Evolutionary conservation across 2,888 invertebrate species (phyloP).

Genomic region (Timema podura): DNA sequence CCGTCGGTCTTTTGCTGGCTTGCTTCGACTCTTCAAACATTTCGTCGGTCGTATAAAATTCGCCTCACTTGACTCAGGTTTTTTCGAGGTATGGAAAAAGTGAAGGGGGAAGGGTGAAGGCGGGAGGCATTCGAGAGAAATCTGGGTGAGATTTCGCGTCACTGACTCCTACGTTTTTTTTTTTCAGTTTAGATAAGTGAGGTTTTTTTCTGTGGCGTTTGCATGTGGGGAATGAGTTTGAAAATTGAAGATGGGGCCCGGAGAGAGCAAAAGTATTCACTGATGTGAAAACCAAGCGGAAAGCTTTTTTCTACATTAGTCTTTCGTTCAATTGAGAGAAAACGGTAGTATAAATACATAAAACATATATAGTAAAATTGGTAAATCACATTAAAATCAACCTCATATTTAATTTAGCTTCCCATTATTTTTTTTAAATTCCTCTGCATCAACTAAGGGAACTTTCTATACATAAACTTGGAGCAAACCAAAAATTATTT

Average conservation of each 20-base stretch:
- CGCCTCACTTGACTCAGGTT: constrained; percentile 15
- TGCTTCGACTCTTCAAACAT: constrained; percentile 17
- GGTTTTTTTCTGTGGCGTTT: constrained; percentile 12
- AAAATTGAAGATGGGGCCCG: constrained; percentile 4
- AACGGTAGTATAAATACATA: too few species aligned
- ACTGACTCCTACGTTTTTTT: constrained; percentile 10
- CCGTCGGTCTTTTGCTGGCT: constrained; percentile 15
- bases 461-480: too few species aligned
- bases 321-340: not conserved
- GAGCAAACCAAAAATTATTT: too few species aligned
- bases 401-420: too few species aligned
- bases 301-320: not conserved
- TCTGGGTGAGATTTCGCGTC: constrained; percentile 14
- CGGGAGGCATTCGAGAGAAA: not conserved
- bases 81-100: not conserved
- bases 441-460: too few species aligned
- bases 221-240: constrained; percentile 10
- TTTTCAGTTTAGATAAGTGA: constrained; percentile 9
- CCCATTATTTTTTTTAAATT: too few species aligned
- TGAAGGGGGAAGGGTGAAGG: too few species aligned
- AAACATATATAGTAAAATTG: too few species aligned
- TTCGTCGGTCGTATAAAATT: constrained; percentile 15
- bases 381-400: too few species aligned
- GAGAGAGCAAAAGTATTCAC: constrained; percentile 12
- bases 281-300: constrained; percentile 14